Evolutionary conservation across 2,113 vertebrate species (phyloP), one percentile per base, ranked within the genome.

Genomic region (Osmerus eperlanus): DNA sequence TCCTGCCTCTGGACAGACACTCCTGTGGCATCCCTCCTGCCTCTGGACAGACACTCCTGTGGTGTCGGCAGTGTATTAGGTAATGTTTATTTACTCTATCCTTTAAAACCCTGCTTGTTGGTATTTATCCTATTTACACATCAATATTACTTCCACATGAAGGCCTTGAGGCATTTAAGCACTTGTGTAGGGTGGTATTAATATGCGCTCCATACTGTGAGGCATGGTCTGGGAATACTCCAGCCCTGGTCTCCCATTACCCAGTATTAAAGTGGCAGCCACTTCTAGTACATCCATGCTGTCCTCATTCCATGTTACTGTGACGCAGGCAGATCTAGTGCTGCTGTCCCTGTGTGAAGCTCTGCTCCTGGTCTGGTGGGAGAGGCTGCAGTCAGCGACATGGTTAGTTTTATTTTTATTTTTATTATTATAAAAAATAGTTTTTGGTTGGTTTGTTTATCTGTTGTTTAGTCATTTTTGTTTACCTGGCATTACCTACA

Each of bases 91-190:
- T 94, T 95, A 92, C 92, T 91, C 88, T 89, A 69, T 89, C 93
- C 91, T 85, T 90, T 87, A 85, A 89, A 92, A 90, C 92, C 92
- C 91, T 93, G 92, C 93, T 94, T 96, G 94, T 95, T 96, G 95
- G 92, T 96, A 95, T 97, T 95, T 97, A 93, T 94, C 93, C 94
- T 96, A 94, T 97, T 98, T 98, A 95, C 94, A 96, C 94, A 95
- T 92, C 91, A 94, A 94, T 96, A 96, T 97, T 95, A 95, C 94
- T 93, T 96, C 93, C 93, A 93, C 92, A 93, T 89, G 90, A 94
- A 90, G 95, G 92, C 89, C 90, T 91, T 87, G 90, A 91, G 95
- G 94, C 93, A 96, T 98, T 98, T 96, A 95, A 96, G 94, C 94
- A 94, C 93, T 94, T 93, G 94, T 95, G 94, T 94, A 91, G 92